These are phyloP conservation scores for Clamator glandarius DNA, from an alignment of 2,797 vertebrate species.

Conservation along the genomic window DNA sequence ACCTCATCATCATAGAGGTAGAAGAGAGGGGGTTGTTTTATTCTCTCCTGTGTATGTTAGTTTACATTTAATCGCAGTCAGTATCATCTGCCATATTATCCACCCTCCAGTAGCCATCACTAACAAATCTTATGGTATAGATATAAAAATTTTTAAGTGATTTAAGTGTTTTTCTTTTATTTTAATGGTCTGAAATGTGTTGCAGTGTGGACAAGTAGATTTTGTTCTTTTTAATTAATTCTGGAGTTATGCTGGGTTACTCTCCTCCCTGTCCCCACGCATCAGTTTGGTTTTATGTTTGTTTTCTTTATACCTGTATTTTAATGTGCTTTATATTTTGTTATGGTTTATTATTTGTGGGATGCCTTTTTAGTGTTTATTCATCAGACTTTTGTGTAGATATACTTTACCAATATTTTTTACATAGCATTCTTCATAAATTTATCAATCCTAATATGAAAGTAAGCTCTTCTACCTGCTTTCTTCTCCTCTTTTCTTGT, in stretches of 20 bases:
- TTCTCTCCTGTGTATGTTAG: fast-evolving
- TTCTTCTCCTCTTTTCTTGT: neutral
- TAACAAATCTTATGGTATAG: neutral
- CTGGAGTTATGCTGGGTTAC: neutral
- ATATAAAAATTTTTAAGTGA: neutral
- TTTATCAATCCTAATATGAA: neutral
- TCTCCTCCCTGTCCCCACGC: neutral
- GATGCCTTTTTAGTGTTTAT: neutral
- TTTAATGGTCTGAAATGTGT: neutral
- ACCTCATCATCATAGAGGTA: too few relatives aligned
- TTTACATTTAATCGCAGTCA: neutral
- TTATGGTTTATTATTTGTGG: neutral
- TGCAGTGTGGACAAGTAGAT: neutral
- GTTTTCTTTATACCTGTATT: neutral
- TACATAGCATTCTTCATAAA: neutral
- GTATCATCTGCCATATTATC: neutral
- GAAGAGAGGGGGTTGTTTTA: neutral
- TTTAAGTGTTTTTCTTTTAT: neutral
- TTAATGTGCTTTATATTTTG: neutral
- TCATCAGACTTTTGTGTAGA: neutral
- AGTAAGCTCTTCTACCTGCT: neutral
- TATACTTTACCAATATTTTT: neutral
- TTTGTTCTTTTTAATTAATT: neutral
- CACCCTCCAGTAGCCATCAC: neutral
- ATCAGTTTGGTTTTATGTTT: neutral